phyloP scores from a whole-genome alignment of 2,113 vertebrate species.

The Anthoscopus minutus region DNA sequence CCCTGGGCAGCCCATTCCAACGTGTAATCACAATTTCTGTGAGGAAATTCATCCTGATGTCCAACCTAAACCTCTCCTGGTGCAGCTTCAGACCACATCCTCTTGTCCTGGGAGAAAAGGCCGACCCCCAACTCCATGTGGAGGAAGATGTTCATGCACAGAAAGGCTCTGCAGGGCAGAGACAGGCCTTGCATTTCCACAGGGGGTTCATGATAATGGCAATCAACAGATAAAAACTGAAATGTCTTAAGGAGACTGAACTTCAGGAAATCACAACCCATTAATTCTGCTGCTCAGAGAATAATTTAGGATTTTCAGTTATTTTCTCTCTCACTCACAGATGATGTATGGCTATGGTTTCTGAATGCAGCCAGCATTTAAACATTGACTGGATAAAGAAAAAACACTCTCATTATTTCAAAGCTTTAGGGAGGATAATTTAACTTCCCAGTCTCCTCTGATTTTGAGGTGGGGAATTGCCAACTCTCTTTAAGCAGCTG shows the following conservation, averaged over 20 bases:
- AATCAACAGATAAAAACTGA: background rate
- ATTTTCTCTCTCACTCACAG: background rate
- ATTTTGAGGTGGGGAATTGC: background rate
- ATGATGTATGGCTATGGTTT: background rate
- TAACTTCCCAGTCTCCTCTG: background rate
- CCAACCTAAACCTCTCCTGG: background rate
- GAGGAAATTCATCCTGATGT: background rate
- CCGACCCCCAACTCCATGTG: too few species aligned
- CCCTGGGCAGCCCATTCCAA: background rate
- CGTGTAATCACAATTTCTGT: background rate
- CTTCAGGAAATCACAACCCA: background rate
- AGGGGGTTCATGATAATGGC: background rate
- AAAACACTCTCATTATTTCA: background rate
- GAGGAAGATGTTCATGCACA: background rate
- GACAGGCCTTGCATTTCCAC: background rate
- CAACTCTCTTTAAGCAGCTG: background rate
- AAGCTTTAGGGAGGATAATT: background rate
- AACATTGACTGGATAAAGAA: background rate
- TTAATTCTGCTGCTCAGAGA: background rate
- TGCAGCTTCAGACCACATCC: background rate
- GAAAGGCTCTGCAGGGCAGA: background rate
- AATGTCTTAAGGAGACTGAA: background rate
- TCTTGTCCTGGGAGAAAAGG: background rate
- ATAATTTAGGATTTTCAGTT: background rate
- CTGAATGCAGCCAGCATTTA: background rate